Evolutionary conservation across 37 sponge, comb jelly and placozoan species (phyloP).

Genomic region (Axinella damicornis): DNA sequence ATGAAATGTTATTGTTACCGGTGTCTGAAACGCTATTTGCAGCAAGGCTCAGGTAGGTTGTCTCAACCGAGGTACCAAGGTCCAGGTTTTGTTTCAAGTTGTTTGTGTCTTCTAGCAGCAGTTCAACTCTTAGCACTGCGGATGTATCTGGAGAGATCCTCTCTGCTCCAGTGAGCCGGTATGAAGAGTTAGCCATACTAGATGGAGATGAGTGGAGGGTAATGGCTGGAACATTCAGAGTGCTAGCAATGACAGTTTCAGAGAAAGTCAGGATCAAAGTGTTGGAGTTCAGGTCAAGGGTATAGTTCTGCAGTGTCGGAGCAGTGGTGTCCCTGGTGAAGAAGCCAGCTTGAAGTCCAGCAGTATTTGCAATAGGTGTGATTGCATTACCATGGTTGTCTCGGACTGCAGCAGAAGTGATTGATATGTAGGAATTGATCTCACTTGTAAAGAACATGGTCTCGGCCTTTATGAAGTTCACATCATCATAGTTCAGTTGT

Average conservation of each 20-base stretch:
- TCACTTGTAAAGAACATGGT: constrained; percentile 78
- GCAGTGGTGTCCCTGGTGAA: constrained; percentile 52
- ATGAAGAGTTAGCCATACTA: constrained; percentile 1
- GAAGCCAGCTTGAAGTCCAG: constrained; percentile 55
- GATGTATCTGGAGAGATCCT: constrained; percentile 47
- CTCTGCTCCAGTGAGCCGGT: constrained; percentile 32
- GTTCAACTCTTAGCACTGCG: constrained; percentile 43
- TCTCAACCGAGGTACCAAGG: constrained; percentile 57
- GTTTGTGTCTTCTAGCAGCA: constrained; percentile 58
- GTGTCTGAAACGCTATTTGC: constrained; percentile 77
- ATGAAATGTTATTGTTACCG: constrained; percentile 58
- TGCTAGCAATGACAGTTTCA: constrained; percentile 78
- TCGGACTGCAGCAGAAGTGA: constrained; percentile 54
- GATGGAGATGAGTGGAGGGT: constrained; percentile 58
- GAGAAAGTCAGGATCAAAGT: constrained; percentile 82
- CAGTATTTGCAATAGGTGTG: constrained; percentile 56
- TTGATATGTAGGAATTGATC: constrained; percentile 82
- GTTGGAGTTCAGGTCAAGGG: constrained; percentile 72
- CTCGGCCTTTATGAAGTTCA: constrained; percentile 82
- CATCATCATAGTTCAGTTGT: constrained; percentile 65
- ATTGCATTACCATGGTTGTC: constrained; percentile 81
- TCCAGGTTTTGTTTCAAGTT: constrained; percentile 63
- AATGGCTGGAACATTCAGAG: constrained; percentile 35
- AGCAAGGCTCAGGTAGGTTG: constrained; percentile 70
- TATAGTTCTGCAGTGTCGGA: constrained; percentile 73